Base-by-base conservation (phyloP, 2,797 vertebrate genomes). In the Oryzias dopingdopingensis region DNA sequence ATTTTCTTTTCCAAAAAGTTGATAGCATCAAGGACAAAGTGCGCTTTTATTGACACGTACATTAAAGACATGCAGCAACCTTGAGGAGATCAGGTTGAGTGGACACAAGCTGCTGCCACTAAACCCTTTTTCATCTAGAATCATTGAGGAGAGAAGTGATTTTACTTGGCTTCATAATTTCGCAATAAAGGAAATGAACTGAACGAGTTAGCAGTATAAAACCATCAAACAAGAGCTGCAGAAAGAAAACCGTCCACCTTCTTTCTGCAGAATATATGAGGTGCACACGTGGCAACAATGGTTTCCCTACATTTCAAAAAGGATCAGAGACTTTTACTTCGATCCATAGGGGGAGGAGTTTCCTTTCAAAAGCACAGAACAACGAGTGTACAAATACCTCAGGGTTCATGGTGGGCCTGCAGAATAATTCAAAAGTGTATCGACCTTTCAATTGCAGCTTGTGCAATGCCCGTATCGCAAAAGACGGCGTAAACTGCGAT, bases 61-160 rank as follows among this genome's bases (percentile, higher is more conserved):
- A 43, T 41, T 56, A 60, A 58, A 44, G 13, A 37, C 70, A 58
- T 1, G 4, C 29, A 50, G 43, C 12, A 22, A 14, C n/a, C 18
- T 52, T 62, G 58, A 62, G 60, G 62, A 49, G 69, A 23, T 5
- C 22, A 22, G 44, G 56, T 22, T 63, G 56, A 17, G 59, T 17
- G 26, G 53, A 72, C 69, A 72, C 45, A 55, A 42, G 66, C 52
- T 67, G 42, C 67, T 44, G 56, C 52, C 63, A 72, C 29, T 44
- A 3, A 66, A 67, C 56, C 56, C 55, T 40, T 69, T 76, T 73
- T 68, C 69, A 72, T 79, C 56, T 18, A 54, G 64, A 62, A 65
- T 57, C 52, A 52, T 63, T 73, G 57, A 48, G 66, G n/a, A 43
- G 0, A 32, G 1, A 43, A 18, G 23, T n/a, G 52, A 10, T 29